These are phyloP conservation scores for Trididemnum miniatum DNA, from an alignment of 23 tunicate species.

Conservation along the genomic window DNA sequence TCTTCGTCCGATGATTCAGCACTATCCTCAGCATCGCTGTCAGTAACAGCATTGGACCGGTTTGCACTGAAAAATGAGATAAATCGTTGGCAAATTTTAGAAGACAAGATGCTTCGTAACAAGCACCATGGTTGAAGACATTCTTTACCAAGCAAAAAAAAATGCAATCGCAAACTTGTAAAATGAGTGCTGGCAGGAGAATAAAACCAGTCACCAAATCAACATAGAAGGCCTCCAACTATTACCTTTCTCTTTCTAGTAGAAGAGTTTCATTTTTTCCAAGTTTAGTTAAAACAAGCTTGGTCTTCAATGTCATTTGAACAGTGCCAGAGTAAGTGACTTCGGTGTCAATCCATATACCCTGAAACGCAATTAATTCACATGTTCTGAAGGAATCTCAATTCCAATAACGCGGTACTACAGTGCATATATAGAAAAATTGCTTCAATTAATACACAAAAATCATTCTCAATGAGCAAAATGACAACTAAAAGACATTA, in stretches of 20 bases:
- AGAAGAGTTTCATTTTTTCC: conserved; percentile 63
- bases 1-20: conserved; percentile 97
- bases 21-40: conserved; percentile 94
- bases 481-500: too few species aligned
- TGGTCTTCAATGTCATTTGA: conserved; percentile 90
- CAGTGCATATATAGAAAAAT: too few species aligned
- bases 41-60: conserved; percentile 51
- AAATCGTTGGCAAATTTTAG: too few species aligned
- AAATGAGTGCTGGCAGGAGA: background rate
- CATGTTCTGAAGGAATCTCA: too few species aligned
- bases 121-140: too few species aligned
- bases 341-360: conserved; percentile 84
- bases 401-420: too few species aligned
- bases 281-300: conserved; percentile 70
- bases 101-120: too few species aligned
- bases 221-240: background rate
- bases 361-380: too few species aligned
- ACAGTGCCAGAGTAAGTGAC: conserved; percentile 78
- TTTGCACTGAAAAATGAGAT: conserved; percentile 9
- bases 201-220: background rate
- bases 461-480: too few species aligned
- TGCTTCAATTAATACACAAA: too few species aligned
- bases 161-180: background rate
- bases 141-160: too few species aligned
- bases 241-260: conserved; percentile 18